phyloP scores from a whole-genome alignment of 2,888 invertebrate species.

The Latheticus oryzae region DNA sequence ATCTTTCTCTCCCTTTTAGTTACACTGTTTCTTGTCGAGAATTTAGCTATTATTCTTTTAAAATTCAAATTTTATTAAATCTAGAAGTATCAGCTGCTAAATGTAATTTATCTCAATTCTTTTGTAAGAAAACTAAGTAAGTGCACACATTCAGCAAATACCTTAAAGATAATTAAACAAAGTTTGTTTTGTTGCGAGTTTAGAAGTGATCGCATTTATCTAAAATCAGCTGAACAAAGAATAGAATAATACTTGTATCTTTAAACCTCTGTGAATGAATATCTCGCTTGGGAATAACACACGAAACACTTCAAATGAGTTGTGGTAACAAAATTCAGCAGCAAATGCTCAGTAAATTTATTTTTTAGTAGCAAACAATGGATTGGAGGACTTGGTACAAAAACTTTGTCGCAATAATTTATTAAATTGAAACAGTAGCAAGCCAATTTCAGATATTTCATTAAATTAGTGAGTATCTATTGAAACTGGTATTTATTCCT shows the following conservation, averaged over 20 bases:
- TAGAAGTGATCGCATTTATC: neutral
- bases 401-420: no score
- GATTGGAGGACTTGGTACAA: no score
- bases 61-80: neutral
- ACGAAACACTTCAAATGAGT: conserved; percentile 2
- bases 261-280: conserved; percentile 9
- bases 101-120: no score
- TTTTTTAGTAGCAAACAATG: no score
- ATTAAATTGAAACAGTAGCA: no score
- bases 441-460: no score
- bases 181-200: neutral
- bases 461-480: no score
- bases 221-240: conserved; percentile 2
- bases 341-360: no score
- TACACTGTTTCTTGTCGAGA: neutral
- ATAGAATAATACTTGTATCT: conserved; percentile 6
- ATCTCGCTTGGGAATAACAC: conserved; percentile 2
- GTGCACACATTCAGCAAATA: neutral
- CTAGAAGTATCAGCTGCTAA: no score
- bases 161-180: neutral
- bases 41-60: conserved; percentile 2
- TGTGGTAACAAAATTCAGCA: conserved; percentile 2
- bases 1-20: conserved; percentile 11
- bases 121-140: no score
- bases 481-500: no score